Evolutionary conservation across 2,113 vertebrate genomes (phyloP).

Genomic region (Myiagra hebetior): DNA sequence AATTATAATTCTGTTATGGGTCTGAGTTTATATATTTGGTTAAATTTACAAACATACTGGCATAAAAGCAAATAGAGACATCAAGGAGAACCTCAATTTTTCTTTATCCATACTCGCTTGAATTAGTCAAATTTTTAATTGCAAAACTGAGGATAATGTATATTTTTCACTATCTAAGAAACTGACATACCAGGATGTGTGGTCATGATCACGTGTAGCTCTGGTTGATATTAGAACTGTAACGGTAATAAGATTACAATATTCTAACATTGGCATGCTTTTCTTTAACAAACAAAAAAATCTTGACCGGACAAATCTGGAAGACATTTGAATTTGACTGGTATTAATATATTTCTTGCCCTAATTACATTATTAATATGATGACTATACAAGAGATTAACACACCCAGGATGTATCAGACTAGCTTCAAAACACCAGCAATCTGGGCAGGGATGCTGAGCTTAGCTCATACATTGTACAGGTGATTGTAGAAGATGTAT

Average conservation of each 20-base stretch:
- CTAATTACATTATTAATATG: neutral
- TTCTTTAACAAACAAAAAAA: neutral
- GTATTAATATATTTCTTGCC: neutral
- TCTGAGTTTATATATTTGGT: neutral
- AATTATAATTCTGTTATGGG: neutral
- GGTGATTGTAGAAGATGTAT: neutral
- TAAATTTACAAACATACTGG: rapidly evolving
- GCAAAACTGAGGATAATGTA: neutral
- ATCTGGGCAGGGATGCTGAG: neutral
- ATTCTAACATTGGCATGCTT: neutral
- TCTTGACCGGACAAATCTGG: neutral
- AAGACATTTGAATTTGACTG: neutral
- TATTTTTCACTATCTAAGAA: neutral
- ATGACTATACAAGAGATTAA: neutral
- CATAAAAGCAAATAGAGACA: neutral
- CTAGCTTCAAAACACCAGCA: neutral
- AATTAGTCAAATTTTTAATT: neutral
- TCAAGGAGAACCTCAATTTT: neutral
- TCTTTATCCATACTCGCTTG: neutral
- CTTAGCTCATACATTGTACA: neutral
- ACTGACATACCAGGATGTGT: neutral
- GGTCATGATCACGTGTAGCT: neutral
- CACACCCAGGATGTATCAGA: neutral
- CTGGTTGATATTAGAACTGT: neutral
- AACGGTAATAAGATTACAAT: neutral